phyloP scores from a whole-genome alignment of 2,888 invertebrate species.

The Aelia acuminata region DNA sequence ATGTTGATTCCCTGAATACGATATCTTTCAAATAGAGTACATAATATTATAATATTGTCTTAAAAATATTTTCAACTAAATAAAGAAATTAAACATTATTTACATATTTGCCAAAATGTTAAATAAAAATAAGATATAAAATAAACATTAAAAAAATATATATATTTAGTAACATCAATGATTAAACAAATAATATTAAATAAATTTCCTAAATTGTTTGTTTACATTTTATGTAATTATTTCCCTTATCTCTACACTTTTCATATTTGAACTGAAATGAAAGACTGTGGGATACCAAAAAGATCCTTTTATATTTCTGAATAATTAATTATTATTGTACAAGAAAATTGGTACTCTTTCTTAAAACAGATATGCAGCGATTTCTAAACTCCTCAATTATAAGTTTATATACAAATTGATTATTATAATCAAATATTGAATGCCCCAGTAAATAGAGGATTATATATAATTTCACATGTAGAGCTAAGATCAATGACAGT shows the following conservation, averaged over 20 bases:
- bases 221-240: conserved; percentile 31
- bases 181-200: conserved; percentile 50
- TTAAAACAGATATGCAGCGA: conserved; percentile 55
- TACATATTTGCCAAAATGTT: conserved; percentile 33
- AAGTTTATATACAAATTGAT: conserved; percentile 61
- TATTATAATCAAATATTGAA: conserved; percentile 62
- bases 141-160: conserved; percentile 51
- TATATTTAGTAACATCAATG: conserved; percentile 37
- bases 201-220: conserved; percentile 44
- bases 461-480: conserved; percentile 44
- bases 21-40: conserved; percentile 1
- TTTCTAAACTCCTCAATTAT: conserved; percentile 53
- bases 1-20: conserved; percentile 26
- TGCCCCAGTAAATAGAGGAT: conserved; percentile 60
- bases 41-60: neutral
- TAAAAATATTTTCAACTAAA: conserved; percentile 10
- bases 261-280: conserved; percentile 60
- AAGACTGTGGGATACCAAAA: conserved; percentile 59
- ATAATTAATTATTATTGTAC: conserved; percentile 28
- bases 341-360: conserved; percentile 54
- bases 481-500: conserved; percentile 46
- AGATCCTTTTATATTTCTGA: conserved; percentile 49
- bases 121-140: conserved; percentile 40
- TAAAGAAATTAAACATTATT: neutral
- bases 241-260: conserved; percentile 6